Evolutionary conservation across 2,113 vertebrate genomes (phyloP), one percentile per base, ranked within the genome.

Genomic region (Oryzias celebensis): DNA sequence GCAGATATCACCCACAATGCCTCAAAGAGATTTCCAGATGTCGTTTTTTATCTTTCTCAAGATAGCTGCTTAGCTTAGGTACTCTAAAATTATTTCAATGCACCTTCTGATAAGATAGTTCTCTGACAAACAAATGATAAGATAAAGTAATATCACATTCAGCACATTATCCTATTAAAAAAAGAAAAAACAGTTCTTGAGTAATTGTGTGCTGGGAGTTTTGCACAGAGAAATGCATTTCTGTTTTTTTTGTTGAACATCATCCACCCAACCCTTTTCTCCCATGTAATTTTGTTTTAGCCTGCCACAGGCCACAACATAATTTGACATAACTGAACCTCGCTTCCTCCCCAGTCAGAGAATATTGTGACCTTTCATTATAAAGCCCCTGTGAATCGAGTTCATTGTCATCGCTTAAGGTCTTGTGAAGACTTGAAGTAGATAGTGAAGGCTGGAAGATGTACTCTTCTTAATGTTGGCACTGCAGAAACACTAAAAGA

Each of bases 351-450:
- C 49, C 2, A 20, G 71, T 72, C 54, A 64, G 72, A 82, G 58
- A 77, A 81, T 80, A 83, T 77, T 66, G 73, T 86, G 84, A 89
- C 83, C 84, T 87, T 89, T 85, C 75, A 80, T 85, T 86, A 57
- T 58, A 72, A 80, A 84, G 59, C 82, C 66, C 23, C 62, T n/a
- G 36, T 79, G 78, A 82, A 79, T 82, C 63, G 72, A 76, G 83
- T 85, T 80, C 81, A 78, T 80, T 62, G 65, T 59, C 72, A 69
- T 65, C 57, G 77, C 68, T 85, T 57, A 74, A 72, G 80, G 79
- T 78, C 82, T 88, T 71, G 58, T 58, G 52, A 66, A 68, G 73
- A 65, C 68, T 68, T 62, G 65, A 71, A 75, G 71, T 2, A 36
- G 8, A 36, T 36, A 69, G 58, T 58, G 52, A 66, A 68, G 71